Percentiles rank a stretch among this genome's conserved stretches.
Conservation (phyloP, 2,797 vertebrate species). For the Oceanodroma leucorhoa region DNA sequence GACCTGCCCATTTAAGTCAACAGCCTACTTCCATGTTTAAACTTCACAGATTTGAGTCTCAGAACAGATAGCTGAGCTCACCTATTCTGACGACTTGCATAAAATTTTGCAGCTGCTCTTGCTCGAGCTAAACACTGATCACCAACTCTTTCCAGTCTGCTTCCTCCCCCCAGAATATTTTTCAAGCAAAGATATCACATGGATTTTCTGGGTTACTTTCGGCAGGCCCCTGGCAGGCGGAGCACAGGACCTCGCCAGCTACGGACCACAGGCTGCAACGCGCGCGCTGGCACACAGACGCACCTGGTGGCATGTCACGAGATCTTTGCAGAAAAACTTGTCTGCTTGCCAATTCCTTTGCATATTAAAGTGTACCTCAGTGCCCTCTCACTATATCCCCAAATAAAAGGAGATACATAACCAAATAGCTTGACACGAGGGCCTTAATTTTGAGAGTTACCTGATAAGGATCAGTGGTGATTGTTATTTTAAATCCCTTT, state of each 20-base stretch:
- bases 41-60: not conserved
- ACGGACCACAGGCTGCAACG: not conserved
- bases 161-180: not conserved
- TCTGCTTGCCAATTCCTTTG: not conserved
- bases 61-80: not conserved
- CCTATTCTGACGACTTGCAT: not conserved
- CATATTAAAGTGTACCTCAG: not conserved
- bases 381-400: not conserved
- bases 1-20: not conserved
- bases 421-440: not conserved
- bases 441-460: not conserved
- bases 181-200: not conserved
- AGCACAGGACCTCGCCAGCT: not conserved
- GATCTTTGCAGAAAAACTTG: not conserved
- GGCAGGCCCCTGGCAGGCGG: not conserved
- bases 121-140: not conserved
- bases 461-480: not conserved
- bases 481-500: not conserved
- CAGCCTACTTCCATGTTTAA: not conserved
- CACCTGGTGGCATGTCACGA: not conserved
- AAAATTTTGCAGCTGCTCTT: not conserved
- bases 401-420: not conserved
- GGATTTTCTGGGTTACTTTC: not conserved
- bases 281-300: fast-evolving
- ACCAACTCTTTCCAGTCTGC: not conserved